phyloP scores from a whole-genome alignment of 2,888 invertebrate genomes.

The Drosophila testacea region DNA sequence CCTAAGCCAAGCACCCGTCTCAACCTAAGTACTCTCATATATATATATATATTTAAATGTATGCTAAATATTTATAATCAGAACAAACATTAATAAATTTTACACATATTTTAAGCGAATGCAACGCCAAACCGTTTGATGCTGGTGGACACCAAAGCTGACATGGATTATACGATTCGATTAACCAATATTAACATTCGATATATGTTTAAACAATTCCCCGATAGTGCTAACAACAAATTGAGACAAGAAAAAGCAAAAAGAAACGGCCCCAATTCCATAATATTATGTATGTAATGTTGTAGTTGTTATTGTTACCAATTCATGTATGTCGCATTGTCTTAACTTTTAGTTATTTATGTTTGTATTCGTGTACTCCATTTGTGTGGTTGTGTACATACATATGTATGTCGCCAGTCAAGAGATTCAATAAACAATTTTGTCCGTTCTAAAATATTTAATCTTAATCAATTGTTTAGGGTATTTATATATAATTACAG shows the following conservation, averaged over 20 bases:
- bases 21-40: constrained; percentile 3
- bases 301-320: constrained; percentile 59
- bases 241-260: not conserved
- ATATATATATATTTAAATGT: constrained; percentile 29
- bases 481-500: not conserved
- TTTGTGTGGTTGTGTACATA: constrained; percentile 24
- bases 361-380: constrained; percentile 46
- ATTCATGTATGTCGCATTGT: constrained; percentile 31
- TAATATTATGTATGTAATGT: constrained; percentile 51
- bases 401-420: constrained; percentile 32
- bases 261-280: constrained; percentile 6
- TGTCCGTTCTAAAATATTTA: constrained; percentile 39
- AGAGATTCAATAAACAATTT: constrained; percentile 62
- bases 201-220: constrained; percentile 17
- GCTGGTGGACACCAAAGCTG: constrained; percentile 53
- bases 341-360: constrained; percentile 47
- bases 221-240: constrained; percentile 38
- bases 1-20: not conserved
- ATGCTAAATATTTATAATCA: constrained; percentile 46
- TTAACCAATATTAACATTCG: not conserved
- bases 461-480: not conserved
- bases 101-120: constrained; percentile 43
- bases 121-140: constrained; percentile 43
- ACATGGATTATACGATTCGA: constrained; percentile 28
- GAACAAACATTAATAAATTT: constrained; percentile 46